Evolutionary conservation across 2,797 vertebrate genomes (phyloP), one percentile per base, ranked within the genome.

Genomic region (Acestrorhynchus altus): DNA sequence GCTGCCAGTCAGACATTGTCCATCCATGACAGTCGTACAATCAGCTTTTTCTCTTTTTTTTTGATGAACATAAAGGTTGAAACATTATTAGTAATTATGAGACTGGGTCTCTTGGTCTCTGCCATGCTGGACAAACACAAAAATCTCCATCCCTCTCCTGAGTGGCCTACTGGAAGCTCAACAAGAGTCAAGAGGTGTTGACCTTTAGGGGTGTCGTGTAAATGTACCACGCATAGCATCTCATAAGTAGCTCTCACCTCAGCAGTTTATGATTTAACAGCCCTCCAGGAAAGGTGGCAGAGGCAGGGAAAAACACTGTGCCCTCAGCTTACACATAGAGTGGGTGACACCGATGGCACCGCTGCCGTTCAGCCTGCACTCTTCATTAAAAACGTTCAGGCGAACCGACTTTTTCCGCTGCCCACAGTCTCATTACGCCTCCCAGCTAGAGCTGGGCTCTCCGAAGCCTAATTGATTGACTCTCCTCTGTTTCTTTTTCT

Each of bases 391-490:
- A 54, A 46, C 28, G 60, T n/a, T 47, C 28, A 9, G 69, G 42
- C 73, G 47, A 60, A 31, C 28, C 26, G 31, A 60, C 57, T 60
- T 80, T 78, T 83, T 87, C n/a, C 79, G 82, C 82, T 61, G 31
- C 28, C 85, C 85, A 83, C 71, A 76, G 79, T 89, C 86, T 91
- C 89, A 90, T 92, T 91, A 89, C 86, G 82, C 81, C 64, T 72
- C 75, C 72, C 75, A 73, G 83, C 83, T 78, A 83, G 84, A 88
- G 84, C 82, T 52, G 72, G 86, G 85, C 78, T 79, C 85, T 87
- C 88, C 84, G 88, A 90, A 89, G 79, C 82, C 79, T 89, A 90
- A 91, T 91, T 93, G 88, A 92, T 91, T 89, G 87, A 79, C 28
- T 47, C 69, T 64, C 63, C 6, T 59, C 26, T 31, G 15, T 31